Evolutionary conservation across 2,888 invertebrate species (phyloP).

Genomic region (Amphimallon solstitiale): DNA sequence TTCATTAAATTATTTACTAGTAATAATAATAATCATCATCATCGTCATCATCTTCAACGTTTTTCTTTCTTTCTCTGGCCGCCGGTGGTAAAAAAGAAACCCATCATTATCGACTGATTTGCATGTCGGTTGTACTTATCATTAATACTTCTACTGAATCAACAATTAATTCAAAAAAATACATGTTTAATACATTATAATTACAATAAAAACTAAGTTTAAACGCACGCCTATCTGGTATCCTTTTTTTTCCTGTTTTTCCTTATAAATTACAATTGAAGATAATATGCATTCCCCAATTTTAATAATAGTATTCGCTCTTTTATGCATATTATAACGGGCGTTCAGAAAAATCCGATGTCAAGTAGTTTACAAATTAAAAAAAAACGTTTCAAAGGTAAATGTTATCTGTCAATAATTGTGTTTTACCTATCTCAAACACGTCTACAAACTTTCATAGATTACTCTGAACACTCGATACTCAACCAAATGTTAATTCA

Average conservation of each 20-base stretch:
- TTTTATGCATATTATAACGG: too few species aligned
- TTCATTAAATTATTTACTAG: background rate
- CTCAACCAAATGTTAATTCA: too few species aligned
- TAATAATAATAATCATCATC: background rate
- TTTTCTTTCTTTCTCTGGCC: conserved; percentile 21
- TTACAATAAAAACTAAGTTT: conserved; percentile 58
- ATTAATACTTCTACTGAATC: conserved; percentile 56
- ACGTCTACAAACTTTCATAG: too few species aligned
- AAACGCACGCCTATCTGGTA: conserved; percentile 55
- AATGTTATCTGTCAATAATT: too few species aligned
- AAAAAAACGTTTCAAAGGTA: too few species aligned
- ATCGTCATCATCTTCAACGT: too few species aligned
- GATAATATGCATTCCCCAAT: conserved; percentile 63
- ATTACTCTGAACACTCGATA: too few species aligned
- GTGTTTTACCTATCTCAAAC: too few species aligned
- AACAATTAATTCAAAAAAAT: conserved; percentile 60
- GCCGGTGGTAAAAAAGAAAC: conserved; percentile 31
- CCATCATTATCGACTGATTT: conserved; percentile 43
- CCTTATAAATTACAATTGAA: conserved; percentile 58
- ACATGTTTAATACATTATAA: conserved; percentile 55
- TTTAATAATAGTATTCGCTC: too few species aligned
- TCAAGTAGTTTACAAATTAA: too few species aligned
- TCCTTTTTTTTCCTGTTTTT: conserved; percentile 45
- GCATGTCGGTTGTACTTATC: conserved; percentile 56
- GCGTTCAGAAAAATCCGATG: too few species aligned